Percentiles rank a stretch among this genome's conserved stretches.
Conservation (phyloP, 2,113 vertebrate species). For the Antechinus flavipes region DNA sequence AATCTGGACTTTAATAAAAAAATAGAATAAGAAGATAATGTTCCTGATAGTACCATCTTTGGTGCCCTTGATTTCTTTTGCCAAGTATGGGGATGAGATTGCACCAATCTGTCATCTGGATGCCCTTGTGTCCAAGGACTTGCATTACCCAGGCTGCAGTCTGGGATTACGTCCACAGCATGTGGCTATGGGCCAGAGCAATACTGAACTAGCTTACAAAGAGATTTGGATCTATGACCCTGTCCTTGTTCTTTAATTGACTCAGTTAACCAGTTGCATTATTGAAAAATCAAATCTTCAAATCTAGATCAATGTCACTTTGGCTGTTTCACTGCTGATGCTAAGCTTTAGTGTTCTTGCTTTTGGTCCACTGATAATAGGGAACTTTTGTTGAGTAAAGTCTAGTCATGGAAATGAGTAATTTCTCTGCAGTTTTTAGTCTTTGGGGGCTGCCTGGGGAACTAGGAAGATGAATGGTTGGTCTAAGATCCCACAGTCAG, state of each 20-base stretch:
- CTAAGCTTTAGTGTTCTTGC: not conserved
- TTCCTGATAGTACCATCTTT: not conserved
- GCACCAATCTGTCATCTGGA: not conserved
- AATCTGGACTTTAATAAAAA: not conserved
- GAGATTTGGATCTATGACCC: not conserved
- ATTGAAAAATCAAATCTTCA: not conserved
- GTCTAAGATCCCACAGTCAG: not conserved
- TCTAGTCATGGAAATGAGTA: not conserved
- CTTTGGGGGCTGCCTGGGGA: not conserved
- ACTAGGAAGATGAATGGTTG: not conserved
- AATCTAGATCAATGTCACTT: not conserved
- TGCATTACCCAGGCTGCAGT: not conserved
- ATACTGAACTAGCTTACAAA: not conserved
- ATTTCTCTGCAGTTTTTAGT: not conserved
- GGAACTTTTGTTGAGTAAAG: not conserved
- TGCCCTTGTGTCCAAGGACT: not conserved
- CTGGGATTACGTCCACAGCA: not conserved
- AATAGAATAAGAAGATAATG: not conserved
- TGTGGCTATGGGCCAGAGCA: not conserved
- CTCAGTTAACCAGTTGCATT: not conserved
- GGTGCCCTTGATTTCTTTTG: not conserved
- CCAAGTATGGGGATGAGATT: not conserved
- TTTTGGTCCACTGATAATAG: not conserved
- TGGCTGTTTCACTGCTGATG: not conserved
- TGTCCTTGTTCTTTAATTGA: not conserved